A percentile compares a stretch with the other conserved stretches of the same genome.
Evolutionary conservation across 2,888 invertebrate genomes (phyloP).

Genomic region (Galerucella nymphaeae): DNA sequence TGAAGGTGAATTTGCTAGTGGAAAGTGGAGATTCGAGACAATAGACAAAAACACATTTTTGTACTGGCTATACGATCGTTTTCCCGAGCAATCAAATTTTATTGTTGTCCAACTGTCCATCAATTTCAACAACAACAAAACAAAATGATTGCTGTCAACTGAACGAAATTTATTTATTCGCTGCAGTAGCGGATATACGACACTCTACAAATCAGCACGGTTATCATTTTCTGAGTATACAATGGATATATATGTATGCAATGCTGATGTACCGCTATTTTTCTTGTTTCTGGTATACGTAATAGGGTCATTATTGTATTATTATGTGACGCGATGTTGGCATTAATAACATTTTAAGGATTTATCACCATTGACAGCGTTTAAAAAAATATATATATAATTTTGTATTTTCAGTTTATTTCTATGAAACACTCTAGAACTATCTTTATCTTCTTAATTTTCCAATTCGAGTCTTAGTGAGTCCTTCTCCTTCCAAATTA

Average conservation of each 20-base stretch:
- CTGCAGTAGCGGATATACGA: slow-evolving; percentile 4
- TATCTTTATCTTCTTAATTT: too few species aligned
- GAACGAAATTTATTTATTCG: slow-evolving; percentile 8
- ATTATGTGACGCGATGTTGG: neutral
- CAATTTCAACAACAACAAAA: slow-evolving; percentile 12
- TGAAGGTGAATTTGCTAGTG: too few species aligned
- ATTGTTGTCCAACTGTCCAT: slow-evolving; percentile 23
- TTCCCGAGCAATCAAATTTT: slow-evolving; percentile 8
- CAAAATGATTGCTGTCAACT: slow-evolving; percentile 13
- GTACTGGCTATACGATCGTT: neutral
- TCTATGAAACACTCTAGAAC: too few species aligned
- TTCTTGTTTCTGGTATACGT: neutral
- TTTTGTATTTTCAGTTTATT: too few species aligned
- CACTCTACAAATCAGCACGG: slow-evolving; percentile 14
- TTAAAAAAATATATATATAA: too few species aligned
- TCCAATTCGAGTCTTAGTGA: too few species aligned
- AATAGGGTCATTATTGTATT: neutral
- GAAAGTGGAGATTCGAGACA: too few species aligned
- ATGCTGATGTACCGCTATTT: neutral
- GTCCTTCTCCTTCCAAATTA: too few species aligned
- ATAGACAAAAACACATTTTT: too few species aligned
- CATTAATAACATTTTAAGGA: neutral
- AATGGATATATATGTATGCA: neutral
- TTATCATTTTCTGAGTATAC: slow-evolving; percentile 19
- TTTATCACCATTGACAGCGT: neutral